A percentile compares a stretch with the other conserved stretches of the same genome.
Conservation (phyloP, 1,140 invertebrate genomes). For the Bombus affinis region DNA sequence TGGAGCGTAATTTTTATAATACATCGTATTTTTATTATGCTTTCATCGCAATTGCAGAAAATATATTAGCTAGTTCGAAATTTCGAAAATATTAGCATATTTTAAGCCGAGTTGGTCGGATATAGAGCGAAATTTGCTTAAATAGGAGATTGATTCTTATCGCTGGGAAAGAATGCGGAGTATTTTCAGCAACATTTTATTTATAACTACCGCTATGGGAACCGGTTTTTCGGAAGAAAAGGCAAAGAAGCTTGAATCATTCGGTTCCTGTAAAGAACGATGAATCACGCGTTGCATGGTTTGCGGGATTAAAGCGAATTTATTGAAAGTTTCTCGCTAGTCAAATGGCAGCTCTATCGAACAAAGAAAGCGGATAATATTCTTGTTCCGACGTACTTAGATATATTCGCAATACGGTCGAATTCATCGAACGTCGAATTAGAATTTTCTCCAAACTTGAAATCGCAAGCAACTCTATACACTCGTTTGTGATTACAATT, state of each 20-base stretch:
- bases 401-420: neutral
- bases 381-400: neutral
- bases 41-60: neutral
- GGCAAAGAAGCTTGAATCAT: conserved; percentile 20
- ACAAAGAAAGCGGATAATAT: no score
- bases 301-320: neutral
- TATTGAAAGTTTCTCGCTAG: neutral
- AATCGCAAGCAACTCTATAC: neutral
- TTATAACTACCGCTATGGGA: conserved; percentile 23
- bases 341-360: neutral
- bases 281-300: conserved; percentile 8
- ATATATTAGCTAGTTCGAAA: neutral
- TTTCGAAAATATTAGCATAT: neutral
- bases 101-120: neutral
- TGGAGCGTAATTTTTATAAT: neutral
- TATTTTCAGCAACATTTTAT: conserved; percentile 30
- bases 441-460: neutral
- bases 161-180: neutral
- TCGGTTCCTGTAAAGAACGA: conserved; percentile 11
- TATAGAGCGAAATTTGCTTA: neutral
- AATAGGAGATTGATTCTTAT: neutral
- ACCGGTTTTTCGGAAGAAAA: conserved; percentile 35
- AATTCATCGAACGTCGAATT: neutral
- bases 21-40: neutral
- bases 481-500: neutral